Evolutionary conservation across 2,113 vertebrate species (phyloP).

Genomic region (Microtus montanus): DNA sequence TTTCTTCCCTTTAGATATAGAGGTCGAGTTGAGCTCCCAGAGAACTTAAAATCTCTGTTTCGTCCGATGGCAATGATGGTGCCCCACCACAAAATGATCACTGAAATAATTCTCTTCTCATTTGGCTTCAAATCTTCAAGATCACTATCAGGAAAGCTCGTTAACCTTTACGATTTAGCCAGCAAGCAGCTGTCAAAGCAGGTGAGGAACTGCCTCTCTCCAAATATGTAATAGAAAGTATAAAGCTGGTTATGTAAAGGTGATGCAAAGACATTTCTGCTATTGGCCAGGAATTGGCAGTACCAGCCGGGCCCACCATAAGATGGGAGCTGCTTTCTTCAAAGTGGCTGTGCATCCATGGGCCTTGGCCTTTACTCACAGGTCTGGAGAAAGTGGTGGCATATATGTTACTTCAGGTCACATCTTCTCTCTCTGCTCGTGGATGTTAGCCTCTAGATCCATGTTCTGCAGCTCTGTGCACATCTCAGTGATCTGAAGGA

Average conservation of each 20-base stretch:
- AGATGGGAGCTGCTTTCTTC: neutral
- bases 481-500: neutral
- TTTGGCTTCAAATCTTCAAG: constrained; percentile 83
- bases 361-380: neutral
- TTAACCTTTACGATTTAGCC: constrained; percentile 79
- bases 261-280: no score
- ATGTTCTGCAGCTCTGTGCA: neutral
- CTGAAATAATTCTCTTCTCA: constrained; percentile 82
- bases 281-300: neutral
- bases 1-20: constrained; percentile 74
- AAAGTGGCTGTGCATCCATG: neutral
- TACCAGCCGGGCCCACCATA: neutral
- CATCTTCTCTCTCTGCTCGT: neutral
- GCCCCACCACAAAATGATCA: constrained; percentile 82
- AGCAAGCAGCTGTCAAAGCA: constrained; percentile 82
- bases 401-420: neutral
- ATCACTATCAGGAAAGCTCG: constrained; percentile 80
- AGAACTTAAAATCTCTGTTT: constrained; percentile 83
- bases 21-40: constrained; percentile 82
- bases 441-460: neutral
- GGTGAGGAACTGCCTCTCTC: constrained; percentile 71
- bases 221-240: no score
- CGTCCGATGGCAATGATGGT: constrained; percentile 83
- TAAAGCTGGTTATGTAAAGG: neutral
- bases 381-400: neutral